Conservation (phyloP, 2,113 vertebrate species). For the Oryctolagus cuniculus region mOryCun1.1 NC_091449.1:10271001-10271500, state of each 20-base stretch:
- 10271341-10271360: too few relatives aligned
- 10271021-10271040: background rate
- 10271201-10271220: too few relatives aligned
- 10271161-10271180: too few relatives aligned
- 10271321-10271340: background rate
- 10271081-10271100: background rate
- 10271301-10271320: background rate
- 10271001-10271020: background rate
- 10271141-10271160: background rate
- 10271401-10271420: background rate
- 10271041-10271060: background rate
- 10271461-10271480: too few relatives aligned
- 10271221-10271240: too few relatives aligned
- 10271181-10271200: too few relatives aligned
- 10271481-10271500: too few relatives aligned
- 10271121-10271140: background rate
- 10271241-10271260: background rate
- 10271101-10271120: background rate
- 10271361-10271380: background rate
- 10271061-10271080: background rate
- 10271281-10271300: background rate
- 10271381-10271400: too few relatives aligned
- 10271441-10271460: too few relatives aligned
- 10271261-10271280: background rate
- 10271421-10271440: too few relatives aligned